Evolutionary conservation across 2,113 vertebrate genomes (phyloP).

Genomic region (Galbula dea): DNA sequence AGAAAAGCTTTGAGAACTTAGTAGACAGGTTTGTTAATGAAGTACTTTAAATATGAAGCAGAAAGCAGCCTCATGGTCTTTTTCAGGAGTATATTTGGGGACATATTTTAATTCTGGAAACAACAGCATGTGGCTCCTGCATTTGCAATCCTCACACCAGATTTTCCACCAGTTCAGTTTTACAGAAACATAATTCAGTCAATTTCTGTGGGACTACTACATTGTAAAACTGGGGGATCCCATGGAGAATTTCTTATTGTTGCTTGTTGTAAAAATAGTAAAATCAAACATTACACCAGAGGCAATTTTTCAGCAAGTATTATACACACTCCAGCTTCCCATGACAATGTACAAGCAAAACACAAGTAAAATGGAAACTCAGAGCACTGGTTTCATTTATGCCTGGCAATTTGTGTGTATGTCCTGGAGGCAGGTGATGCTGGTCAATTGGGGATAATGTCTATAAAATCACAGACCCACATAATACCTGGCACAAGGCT

Average conservation of each 20-base stretch:
- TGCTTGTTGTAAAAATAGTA: neutral
- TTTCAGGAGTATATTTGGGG: neutral
- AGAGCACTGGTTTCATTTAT: neutral
- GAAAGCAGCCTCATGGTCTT: neutral
- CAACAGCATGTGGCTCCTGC: neutral
- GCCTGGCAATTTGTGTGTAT: neutral
- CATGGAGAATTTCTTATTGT: neutral
- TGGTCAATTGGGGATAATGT: neutral
- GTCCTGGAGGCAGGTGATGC: neutral
- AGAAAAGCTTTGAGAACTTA: conserved; percentile 28
- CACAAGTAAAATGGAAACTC: neutral
- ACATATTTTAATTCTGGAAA: neutral
- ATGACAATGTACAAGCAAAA: neutral
- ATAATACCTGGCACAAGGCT: neutral
- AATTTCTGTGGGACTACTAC: neutral
- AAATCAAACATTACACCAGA: neutral
- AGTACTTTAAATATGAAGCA: neutral
- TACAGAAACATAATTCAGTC: neutral
- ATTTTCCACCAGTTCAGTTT: neutral
- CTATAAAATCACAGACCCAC: neutral
- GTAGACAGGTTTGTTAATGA: neutral
- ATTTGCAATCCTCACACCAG: neutral
- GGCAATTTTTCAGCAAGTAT: neutral
- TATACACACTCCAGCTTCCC: neutral
- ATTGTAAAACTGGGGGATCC: neutral